phyloP scores from a whole-genome alignment of 2,797 vertebrate genomes.

The Gobio occitaniae region DNA sequence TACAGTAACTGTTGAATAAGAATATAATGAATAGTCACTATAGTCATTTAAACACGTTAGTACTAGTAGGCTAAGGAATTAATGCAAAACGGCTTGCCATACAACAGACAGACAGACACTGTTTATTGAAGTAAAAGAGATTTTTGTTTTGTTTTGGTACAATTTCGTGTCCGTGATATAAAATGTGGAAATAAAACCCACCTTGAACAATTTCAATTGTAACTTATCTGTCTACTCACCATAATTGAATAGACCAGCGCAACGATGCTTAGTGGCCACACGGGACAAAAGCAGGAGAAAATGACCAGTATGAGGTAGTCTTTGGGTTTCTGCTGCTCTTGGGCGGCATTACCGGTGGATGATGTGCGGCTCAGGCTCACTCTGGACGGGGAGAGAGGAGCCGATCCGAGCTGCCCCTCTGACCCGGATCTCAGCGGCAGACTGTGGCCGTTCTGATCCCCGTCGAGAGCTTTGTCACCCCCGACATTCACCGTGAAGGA shows the following conservation, averaged over 20 bases:
- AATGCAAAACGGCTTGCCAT: background rate
- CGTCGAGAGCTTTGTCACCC: constrained; percentile 75
- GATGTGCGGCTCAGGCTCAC: constrained; percentile 83
- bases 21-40: background rate
- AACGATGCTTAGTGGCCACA: constrained; percentile 96
- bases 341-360: constrained; percentile 80
- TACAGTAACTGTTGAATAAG: background rate
- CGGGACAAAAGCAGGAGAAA: constrained; percentile 92
- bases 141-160: background rate
- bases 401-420: constrained; percentile 74
- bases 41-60: no score
- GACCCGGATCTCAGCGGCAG: constrained; percentile 78
- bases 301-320: constrained; percentile 94
- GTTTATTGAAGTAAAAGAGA: background rate
- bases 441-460: constrained; percentile 85
- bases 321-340: constrained; percentile 77
- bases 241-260: constrained; percentile 94
- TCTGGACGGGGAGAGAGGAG: constrained; percentile 80
- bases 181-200: background rate
- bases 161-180: background rate
- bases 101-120: background rate
- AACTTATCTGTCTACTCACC: constrained; percentile 77
- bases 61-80: background rate
- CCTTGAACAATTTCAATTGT: background rate
- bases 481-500: constrained; percentile 82